Conservation (phyloP, 2,888 invertebrate species). For the Tetragonula carbonaria region DNA sequence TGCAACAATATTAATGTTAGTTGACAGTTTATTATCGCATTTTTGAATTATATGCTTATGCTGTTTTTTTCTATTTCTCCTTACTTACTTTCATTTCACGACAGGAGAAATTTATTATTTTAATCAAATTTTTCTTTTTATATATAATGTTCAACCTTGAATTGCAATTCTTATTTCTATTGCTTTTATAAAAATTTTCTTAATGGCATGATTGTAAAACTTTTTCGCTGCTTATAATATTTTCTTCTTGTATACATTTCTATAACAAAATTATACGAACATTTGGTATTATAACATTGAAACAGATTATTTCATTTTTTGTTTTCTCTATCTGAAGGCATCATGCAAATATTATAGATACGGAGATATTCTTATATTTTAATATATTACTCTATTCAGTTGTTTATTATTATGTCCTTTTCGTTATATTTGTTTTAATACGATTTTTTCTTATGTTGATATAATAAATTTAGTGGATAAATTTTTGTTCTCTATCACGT, state of each 20-base stretch:
- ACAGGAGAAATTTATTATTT: constrained; percentile 51
- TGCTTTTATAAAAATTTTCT: constrained; percentile 10
- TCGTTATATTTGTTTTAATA: constrained; percentile 27
- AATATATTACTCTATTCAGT: constrained; percentile 28
- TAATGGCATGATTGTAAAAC: constrained; percentile 34
- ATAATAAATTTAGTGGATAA: constrained; percentile 47
- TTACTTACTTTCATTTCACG: constrained; percentile 65
- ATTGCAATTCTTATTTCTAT: neutral
- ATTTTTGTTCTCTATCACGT: constrained; percentile 52
- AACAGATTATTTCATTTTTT: constrained; percentile 1
- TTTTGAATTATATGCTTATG: constrained; percentile 40
- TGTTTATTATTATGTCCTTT: constrained; percentile 16
- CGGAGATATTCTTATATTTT: constrained; percentile 35
- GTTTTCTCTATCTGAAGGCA: constrained; percentile 17
- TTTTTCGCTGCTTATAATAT: constrained; percentile 6
- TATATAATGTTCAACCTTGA: neutral
- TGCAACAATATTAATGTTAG: constrained; percentile 94
- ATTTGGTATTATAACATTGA: constrained; percentile 33
- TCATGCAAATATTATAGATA: constrained; percentile 8
- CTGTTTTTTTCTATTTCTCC: constrained; percentile 46
- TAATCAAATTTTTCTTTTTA: neutral
- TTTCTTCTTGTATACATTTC: constrained; percentile 33
- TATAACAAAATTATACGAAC: constrained; percentile 26
- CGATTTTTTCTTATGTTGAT: constrained; percentile 45
- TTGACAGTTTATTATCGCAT: constrained; percentile 73